Conservation (phyloP, 2,888 invertebrate species). For the Microplitis deprimator region DNA sequence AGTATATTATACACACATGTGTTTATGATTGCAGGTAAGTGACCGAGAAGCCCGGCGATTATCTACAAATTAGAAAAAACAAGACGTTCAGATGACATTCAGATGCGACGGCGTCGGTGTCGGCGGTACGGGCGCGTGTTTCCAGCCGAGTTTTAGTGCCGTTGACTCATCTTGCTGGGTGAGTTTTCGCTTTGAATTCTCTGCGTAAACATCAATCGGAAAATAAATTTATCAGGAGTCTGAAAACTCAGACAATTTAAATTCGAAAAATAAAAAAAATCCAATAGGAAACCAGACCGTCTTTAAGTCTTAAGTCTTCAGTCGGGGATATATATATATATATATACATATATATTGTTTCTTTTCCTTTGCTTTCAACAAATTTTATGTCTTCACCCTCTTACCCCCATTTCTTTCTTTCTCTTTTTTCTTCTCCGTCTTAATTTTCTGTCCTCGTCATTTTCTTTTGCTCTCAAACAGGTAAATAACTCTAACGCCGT, state of each 20-base stretch:
- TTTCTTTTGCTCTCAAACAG: constrained; percentile 53
- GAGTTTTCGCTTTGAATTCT: constrained; percentile 68
- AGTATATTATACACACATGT: not conserved
- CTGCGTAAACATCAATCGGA: not conserved
- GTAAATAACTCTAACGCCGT: constrained; percentile 68
- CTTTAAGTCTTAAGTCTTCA: not conserved
- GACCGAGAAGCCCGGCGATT: constrained; percentile 68
- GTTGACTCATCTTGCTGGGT: constrained; percentile 76
- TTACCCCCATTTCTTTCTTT: constrained; percentile 10
- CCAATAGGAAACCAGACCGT: constrained; percentile 1
- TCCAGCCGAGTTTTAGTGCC: constrained; percentile 74
- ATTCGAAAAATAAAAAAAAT: constrained; percentile 25
- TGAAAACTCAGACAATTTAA: constrained; percentile 31
- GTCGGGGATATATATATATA: too few relatives aligned
- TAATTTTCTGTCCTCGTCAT: constrained; percentile 6
- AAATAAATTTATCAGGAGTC: constrained; percentile 26
- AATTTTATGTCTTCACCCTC: constrained; percentile 48
- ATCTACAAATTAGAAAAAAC: constrained; percentile 61
- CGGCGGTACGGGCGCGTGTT: constrained; percentile 77
- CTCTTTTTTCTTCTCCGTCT: constrained; percentile 31
- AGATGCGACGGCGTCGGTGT: constrained; percentile 74
- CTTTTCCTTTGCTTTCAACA: too few relatives aligned
- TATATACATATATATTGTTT: too few relatives aligned
- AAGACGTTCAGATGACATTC: constrained; percentile 74
- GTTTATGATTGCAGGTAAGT: constrained; percentile 79